Evolutionary conservation across 2,888 invertebrate genomes (phyloP).

Genomic region (Pammene fasciana): DNA sequence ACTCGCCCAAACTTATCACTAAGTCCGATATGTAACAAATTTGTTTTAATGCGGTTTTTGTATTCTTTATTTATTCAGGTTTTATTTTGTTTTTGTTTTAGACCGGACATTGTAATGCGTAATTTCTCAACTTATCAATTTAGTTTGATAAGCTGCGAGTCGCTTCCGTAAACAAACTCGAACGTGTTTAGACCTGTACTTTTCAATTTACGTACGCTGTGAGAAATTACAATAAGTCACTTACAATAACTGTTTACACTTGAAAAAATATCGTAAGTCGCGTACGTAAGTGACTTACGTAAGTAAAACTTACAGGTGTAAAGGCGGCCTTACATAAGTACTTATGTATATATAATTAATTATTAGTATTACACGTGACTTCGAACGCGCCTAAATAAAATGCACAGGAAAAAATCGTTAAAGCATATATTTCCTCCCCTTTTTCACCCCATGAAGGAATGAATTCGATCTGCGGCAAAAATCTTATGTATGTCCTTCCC

Average conservation of each 20-base stretch:
- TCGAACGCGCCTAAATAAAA: too few species aligned
- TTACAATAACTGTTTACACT: slow-evolving; percentile 23
- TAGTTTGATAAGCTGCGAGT: slow-evolving; percentile 35
- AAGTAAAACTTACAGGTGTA: slow-evolving; percentile 26
- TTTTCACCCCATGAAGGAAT: too few species aligned
- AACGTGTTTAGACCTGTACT: slow-evolving; percentile 32
- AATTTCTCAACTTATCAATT: slow-evolving; percentile 28
- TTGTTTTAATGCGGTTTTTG: slow-evolving; percentile 30
- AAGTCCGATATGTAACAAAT: slow-evolving; percentile 28
- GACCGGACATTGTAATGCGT: slow-evolving; percentile 12
- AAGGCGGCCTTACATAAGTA: slow-evolving; percentile 6
- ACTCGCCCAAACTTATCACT: slow-evolving; percentile 28
- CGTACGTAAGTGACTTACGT: slow-evolving; percentile 27
- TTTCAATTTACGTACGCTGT: slow-evolving; percentile 32
- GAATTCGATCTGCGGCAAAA: too few species aligned
- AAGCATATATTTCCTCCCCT: too few species aligned
- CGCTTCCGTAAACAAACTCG: slow-evolving; percentile 36
- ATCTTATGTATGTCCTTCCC: too few species aligned
- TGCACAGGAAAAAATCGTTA: too few species aligned
- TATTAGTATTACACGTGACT: too few species aligned
- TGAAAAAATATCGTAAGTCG: slow-evolving; percentile 29
- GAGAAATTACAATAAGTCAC: slow-evolving; percentile 31
- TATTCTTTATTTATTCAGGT: slow-evolving; percentile 25
- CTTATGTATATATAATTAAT: too few species aligned
- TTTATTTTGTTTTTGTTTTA: slow-evolving; percentile 28